These are phyloP conservation scores for Procambarus clarkii DNA, from an alignment of 1,140 invertebrate genomes.

Conservation along the genomic window DNA sequence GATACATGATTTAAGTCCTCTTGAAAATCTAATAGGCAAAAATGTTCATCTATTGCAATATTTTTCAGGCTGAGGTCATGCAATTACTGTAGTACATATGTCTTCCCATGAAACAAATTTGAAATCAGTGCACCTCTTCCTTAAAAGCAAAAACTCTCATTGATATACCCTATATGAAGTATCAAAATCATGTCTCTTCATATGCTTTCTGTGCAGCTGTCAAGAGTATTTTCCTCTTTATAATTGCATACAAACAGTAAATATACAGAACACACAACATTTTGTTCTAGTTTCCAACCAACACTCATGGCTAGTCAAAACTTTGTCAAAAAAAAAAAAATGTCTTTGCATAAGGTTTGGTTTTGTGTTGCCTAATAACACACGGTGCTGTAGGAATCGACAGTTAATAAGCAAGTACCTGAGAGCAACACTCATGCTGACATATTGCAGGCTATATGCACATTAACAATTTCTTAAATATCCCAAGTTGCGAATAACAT, in stretches of 20 bases:
- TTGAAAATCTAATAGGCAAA: not conserved
- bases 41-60: not conserved
- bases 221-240: constrained; percentile 11
- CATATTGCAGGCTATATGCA: not conserved
- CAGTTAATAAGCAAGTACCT: not conserved
- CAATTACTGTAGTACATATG: not conserved
- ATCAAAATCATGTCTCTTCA: constrained; percentile 7
- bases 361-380: not conserved
- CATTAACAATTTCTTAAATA: not conserved
- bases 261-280: not conserved
- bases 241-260: constrained; percentile 2
- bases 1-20: constrained; percentile 13
- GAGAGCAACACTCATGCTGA: not conserved
- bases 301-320: not conserved
- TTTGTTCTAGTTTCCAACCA: not conserved
- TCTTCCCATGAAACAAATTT: not conserved
- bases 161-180: not conserved
- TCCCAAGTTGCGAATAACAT: not conserved
- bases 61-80: not conserved
- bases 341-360: not conserved
- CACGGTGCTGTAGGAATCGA: not conserved
- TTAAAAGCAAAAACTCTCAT: not conserved
- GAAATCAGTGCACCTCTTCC: not conserved
- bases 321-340: not conserved
- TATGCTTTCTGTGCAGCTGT: not conserved